Conservation (phyloP, 2,888 invertebrate genomes). For the Caenorhabditis japonica region DNA sequence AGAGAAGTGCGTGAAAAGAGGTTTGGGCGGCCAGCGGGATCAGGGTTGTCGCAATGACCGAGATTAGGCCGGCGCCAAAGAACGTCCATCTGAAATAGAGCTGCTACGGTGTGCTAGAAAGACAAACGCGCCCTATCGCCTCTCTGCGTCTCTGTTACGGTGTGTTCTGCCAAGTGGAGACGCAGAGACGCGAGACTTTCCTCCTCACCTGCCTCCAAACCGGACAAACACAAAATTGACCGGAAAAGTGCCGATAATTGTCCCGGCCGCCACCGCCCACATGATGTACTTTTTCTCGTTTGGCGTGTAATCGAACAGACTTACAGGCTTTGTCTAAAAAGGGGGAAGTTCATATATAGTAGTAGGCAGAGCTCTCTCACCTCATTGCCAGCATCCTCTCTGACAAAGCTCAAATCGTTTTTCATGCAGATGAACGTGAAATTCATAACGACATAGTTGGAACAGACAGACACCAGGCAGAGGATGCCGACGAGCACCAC, state of each 20-base stretch:
- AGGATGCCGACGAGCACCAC: slow-evolving; percentile 57
- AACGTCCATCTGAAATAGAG: slow-evolving; percentile 54
- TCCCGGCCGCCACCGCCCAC: slow-evolving; percentile 70
- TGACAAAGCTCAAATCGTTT: slow-evolving; percentile 46
- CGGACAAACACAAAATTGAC: slow-evolving; percentile 66
- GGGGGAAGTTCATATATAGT: too few species aligned
- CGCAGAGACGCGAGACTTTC: too few species aligned
- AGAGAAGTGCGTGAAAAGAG: slow-evolving; percentile 48
- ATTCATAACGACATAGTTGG: slow-evolving; percentile 69
- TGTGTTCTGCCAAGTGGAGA: neutral
- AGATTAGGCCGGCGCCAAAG: slow-evolving; percentile 60
- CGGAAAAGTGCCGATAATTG: slow-evolving; percentile 69
- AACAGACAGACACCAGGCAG: slow-evolving; percentile 63
- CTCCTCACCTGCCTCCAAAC: slow-evolving; percentile 62
- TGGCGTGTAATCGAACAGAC: slow-evolving; percentile 63
- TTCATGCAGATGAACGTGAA: slow-evolving; percentile 71
- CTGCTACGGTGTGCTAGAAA: neutral
- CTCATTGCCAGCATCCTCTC: slow-evolving; percentile 24
- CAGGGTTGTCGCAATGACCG: slow-evolving; percentile 57
- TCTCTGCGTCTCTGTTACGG: neutral
- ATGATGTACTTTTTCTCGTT: slow-evolving; percentile 65
- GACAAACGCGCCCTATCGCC: too few species aligned
- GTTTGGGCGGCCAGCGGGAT: slow-evolving; percentile 60
- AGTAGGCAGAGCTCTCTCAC: too few species aligned
- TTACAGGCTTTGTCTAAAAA: slow-evolving; percentile 44